Evolutionary conservation across 2,113 vertebrate genomes (phyloP).

Genomic region (Podarcis cretensis): DNA sequence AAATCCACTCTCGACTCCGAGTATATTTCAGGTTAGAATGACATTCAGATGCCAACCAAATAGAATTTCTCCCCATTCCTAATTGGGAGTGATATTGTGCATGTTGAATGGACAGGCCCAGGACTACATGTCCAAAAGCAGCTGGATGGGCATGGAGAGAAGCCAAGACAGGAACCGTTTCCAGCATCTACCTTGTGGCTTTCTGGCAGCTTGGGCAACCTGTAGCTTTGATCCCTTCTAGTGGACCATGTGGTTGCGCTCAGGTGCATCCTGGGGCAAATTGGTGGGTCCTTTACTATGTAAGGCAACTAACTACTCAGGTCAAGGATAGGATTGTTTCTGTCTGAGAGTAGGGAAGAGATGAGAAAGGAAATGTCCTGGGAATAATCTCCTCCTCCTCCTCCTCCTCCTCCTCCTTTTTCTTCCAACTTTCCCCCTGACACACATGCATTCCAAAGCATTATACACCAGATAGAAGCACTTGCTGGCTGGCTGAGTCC

Average conservation of each 20-base stretch:
- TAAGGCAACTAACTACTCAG: constrained; percentile 45
- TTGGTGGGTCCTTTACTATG: constrained; percentile 52
- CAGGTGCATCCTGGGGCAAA: constrained; percentile 43
- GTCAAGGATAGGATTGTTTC: constrained; percentile 65
- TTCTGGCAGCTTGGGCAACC: no score
- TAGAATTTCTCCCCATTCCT: neutral
- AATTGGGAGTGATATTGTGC: neutral
- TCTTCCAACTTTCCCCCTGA: constrained; percentile 48
- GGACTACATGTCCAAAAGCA: neutral
- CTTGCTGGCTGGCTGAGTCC: constrained; percentile 55
- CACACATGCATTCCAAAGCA: constrained; percentile 61
- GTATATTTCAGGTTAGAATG: no score
- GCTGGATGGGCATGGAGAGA: no score
- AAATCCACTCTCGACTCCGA: no score
- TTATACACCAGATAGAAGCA: constrained; percentile 68
- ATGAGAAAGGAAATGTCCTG: constrained; percentile 70
- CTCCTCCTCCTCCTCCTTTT: no score
- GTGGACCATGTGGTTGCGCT: constrained; percentile 40
- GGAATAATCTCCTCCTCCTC: constrained; percentile 48
- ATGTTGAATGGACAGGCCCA: neutral
- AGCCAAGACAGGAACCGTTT: neutral
- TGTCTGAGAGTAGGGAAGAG: constrained; percentile 64
- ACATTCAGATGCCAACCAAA: neutral
- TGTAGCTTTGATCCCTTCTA: constrained; percentile 19
- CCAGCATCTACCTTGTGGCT: neutral